phyloP scores from a whole-genome alignment of 2,888 invertebrate genomes.

The Oscheius myriophilus region DNA sequence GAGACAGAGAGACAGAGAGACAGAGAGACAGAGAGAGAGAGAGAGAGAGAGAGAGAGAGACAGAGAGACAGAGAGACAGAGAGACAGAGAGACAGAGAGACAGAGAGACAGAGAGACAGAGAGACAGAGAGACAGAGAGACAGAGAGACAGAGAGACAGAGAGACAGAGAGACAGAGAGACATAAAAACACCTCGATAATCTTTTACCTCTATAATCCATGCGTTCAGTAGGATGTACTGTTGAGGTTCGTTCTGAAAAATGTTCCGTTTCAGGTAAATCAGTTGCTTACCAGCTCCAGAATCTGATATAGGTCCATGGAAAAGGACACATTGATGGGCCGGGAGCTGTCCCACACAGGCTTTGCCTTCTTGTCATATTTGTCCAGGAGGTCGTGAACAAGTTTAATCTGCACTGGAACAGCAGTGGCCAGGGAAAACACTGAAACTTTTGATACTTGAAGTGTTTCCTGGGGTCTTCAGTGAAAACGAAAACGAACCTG shows the following conservation, averaged over 20 bases:
- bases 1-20: no score
- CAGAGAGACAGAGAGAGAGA: no score
- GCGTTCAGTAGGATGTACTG: conserved; percentile 69
- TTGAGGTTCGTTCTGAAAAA: conserved; percentile 67
- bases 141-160: no score
- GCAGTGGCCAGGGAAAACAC: not conserved
- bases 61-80: no score
- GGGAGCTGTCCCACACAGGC: conserved; percentile 68
- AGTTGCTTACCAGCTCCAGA: conserved; percentile 59
- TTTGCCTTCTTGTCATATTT: conserved; percentile 64
- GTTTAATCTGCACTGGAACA: conserved; percentile 41
- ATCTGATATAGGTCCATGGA: conserved; percentile 70
- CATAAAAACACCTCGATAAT: not conserved
- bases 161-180: no score
- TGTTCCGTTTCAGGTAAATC: not conserved
- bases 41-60: no score
- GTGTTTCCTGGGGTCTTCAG: no score
- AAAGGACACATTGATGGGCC: conserved; percentile 68
- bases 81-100: no score
- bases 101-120: no score
- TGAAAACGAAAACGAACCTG: conserved; percentile 5
- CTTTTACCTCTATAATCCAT: conserved; percentile 67
- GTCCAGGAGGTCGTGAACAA: conserved; percentile 57
- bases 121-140: no score
- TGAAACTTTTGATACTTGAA: no score